These are phyloP conservation scores for Cephus pulcher DNA, from an alignment of 2,888 invertebrate genomes.

Conservation along the genomic window DNA sequence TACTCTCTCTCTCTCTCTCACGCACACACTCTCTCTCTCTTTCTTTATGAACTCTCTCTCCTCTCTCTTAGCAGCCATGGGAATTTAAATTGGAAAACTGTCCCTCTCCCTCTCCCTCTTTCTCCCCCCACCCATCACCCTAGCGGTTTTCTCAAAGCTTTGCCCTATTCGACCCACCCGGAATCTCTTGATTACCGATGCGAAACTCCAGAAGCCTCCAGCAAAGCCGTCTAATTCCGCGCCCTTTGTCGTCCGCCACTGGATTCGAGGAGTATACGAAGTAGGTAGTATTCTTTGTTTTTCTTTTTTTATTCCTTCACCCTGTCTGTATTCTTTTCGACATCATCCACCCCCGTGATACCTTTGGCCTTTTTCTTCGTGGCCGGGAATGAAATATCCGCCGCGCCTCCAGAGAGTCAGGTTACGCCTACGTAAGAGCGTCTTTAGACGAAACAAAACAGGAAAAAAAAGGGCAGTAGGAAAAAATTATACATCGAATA, in stretches of 20 bases:
- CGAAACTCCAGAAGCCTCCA: background rate
- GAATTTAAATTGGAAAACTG: background rate
- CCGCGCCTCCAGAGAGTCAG: background rate
- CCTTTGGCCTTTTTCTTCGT: background rate
- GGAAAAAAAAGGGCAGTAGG: background rate
- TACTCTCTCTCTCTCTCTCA: background rate
- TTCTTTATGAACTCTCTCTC: background rate
- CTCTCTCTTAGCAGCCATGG: background rate
- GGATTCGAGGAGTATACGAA: background rate
- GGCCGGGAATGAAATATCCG: background rate
- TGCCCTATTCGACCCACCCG: background rate
- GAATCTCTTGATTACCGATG: conserved; percentile 2
- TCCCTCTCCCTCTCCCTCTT: background rate
- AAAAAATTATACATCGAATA: background rate
- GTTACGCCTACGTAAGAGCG: background rate
- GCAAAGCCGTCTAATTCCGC: conserved; percentile 5
- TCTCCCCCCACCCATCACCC: no score
- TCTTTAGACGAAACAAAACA: background rate
- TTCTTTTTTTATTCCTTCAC: background rate
- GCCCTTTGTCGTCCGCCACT: background rate
- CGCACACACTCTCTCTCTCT: no score
- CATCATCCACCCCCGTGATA: background rate
- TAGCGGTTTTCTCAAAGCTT: background rate
- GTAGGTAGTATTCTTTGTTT: background rate
- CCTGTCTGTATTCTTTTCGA: background rate